Percentiles rank a stretch among this genome's conserved stretches.
Conservation (phyloP, 2,113 vertebrate species). For the Hippocampus mohnikei region DNA sequence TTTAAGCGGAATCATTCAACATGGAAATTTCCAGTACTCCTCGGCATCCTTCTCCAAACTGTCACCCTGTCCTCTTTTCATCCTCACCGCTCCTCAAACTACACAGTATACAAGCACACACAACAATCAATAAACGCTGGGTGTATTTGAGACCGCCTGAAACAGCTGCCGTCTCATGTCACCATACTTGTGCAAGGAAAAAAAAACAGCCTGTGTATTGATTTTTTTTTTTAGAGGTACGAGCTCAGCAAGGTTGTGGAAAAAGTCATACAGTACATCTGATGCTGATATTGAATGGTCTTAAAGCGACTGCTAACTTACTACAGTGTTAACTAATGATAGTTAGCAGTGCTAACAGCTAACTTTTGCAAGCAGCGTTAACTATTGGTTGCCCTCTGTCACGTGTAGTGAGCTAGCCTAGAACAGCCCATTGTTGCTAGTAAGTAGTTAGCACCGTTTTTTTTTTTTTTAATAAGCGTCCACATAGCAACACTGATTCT, state of each 20-base stretch:
- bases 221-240: too few relatives aligned
- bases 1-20: background rate
- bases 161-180: background rate
- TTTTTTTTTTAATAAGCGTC: too few relatives aligned
- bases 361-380: background rate
- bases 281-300: background rate
- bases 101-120: background rate
- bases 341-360: too few relatives aligned
- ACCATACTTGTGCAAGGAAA: background rate
- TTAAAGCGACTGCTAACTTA: too few relatives aligned
- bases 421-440: background rate
- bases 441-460: background rate
- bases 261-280: background rate
- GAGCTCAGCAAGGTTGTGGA: too few relatives aligned
- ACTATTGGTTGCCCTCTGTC: background rate
- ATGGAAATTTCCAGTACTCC: background rate
- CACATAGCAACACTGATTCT: too few relatives aligned
- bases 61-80: background rate
- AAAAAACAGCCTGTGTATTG: background rate
- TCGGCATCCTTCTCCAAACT: background rate
- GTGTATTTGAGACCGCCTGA: background rate
- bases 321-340: too few relatives aligned
- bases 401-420: too few relatives aligned
- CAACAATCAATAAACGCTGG: background rate
- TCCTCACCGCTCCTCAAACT: background rate